phyloP scores from a whole-genome alignment of 2,113 vertebrate species.

The Phrynosoma blainvillii region DNA sequence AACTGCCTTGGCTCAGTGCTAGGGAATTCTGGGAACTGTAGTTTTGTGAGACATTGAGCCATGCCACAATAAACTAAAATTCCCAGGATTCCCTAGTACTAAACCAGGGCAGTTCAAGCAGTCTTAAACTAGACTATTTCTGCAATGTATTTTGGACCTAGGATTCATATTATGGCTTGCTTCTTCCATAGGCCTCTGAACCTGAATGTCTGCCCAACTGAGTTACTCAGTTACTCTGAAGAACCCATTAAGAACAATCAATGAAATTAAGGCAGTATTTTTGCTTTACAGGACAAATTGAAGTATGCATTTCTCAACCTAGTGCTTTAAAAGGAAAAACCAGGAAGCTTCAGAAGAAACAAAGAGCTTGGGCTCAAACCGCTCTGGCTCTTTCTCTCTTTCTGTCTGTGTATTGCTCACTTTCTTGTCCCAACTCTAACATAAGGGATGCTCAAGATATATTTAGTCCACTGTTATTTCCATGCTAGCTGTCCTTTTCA shows the following conservation, averaged over 20 bases:
- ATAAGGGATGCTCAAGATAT: conserved; percentile 24
- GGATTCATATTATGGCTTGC: too few species aligned
- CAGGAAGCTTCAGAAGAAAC: background rate
- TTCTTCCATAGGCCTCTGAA: too few species aligned
- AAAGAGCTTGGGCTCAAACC: background rate
- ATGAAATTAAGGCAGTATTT: background rate
- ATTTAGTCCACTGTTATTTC: conserved; percentile 23
- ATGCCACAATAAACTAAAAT: too few species aligned
- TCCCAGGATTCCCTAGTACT: too few species aligned
- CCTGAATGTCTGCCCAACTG: conserved; percentile 13
- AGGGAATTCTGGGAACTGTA: too few species aligned
- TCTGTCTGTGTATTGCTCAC: too few species aligned
- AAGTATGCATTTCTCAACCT: background rate
- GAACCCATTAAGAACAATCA: background rate
- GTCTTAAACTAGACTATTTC: too few species aligned
- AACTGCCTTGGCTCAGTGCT: too few species aligned
- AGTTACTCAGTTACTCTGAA: conserved; percentile 8
- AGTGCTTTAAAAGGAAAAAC: background rate
- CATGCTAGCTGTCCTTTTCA: background rate
- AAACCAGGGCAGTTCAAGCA: too few species aligned
- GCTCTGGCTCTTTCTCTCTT: too few species aligned
- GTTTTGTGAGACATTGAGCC: too few species aligned
- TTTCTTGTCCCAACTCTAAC: background rate
- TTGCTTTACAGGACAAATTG: background rate
- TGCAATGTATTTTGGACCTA: too few species aligned